These are phyloP conservation scores for Argyra leucocephala DNA, from an alignment of 2,888 invertebrate species.

Conservation along the genomic window DNA sequence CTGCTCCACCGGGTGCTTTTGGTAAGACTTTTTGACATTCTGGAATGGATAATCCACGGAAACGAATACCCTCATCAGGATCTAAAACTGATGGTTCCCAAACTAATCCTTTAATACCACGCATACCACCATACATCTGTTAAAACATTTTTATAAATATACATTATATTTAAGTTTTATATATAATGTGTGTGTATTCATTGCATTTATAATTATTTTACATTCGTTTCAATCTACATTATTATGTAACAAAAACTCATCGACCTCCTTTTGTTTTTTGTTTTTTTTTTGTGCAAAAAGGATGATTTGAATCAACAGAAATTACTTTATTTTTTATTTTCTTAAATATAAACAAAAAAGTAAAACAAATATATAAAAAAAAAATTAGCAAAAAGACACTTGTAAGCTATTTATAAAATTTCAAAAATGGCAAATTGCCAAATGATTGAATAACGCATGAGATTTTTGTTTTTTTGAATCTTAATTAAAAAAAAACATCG, in stretches of 20 bases:
- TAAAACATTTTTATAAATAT: slow-evolving; percentile 9
- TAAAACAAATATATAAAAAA: not conserved
- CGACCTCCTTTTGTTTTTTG: not conserved
- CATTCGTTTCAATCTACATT: not conserved
- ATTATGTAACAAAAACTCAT: not conserved
- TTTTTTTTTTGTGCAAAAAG: no score
- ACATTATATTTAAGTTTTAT: no score
- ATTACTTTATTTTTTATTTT: not conserved
- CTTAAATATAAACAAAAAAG: not conserved
- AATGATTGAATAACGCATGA: not conserved
- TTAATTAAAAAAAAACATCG: not conserved
- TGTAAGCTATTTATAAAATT: not conserved
- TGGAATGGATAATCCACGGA: slow-evolving; percentile 84
- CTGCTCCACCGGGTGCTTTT: slow-evolving; percentile 64
- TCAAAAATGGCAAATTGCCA: not conserved
- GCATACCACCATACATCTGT: slow-evolving; percentile 81
- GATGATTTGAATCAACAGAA: not conserved
- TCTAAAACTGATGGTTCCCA: slow-evolving; percentile 90
- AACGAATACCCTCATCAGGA: slow-evolving; percentile 86
- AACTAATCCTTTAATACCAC: slow-evolving; percentile 83
- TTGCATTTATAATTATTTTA: no score
- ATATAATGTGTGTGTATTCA: no score
- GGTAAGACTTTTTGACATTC: slow-evolving; percentile 83
- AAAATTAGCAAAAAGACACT: not conserved
- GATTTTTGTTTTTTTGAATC: no score